Conservation (phyloP, 2,113 vertebrate species). For the Syngnathus typhle region DNA sequence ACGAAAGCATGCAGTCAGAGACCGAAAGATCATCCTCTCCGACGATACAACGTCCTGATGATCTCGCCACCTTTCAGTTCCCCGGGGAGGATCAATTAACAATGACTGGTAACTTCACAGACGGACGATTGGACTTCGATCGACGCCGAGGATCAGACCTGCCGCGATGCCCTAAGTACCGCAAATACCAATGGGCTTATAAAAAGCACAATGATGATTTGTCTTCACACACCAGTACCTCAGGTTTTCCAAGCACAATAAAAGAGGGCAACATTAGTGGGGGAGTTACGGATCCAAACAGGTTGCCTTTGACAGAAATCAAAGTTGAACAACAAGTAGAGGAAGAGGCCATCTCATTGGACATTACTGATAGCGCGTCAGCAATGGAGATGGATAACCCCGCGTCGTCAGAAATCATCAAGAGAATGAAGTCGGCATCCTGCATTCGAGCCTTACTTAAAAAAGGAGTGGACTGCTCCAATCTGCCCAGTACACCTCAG, state of each 20-base stretch:
- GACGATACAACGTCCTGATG: constrained; percentile 71
- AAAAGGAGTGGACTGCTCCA: constrained; percentile 78
- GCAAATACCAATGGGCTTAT: constrained; percentile 97
- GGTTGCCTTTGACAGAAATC: constrained; percentile 80
- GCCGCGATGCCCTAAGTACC: constrained; percentile 92
- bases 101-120: constrained; percentile 64
- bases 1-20: constrained; percentile 83
- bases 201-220: constrained; percentile 95
- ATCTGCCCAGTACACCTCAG: constrained; percentile 81
- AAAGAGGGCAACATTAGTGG: constrained; percentile 63
- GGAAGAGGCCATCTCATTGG: constrained; percentile 84
- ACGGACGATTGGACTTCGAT: constrained; percentile 77
- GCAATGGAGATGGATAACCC: constrained; percentile 87
- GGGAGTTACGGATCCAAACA: constrained; percentile 69
- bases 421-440: constrained; percentile 80
- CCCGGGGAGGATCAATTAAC: constrained; percentile 75
- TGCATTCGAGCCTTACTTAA: constrained; percentile 85
- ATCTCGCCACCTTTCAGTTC: constrained; percentile 70
- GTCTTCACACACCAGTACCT: constrained; percentile 94
- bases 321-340: constrained; percentile 85
- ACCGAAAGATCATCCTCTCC: constrained; percentile 76
- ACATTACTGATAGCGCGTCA: constrained; percentile 78
- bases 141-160: constrained; percentile 77
- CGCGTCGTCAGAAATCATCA: constrained; percentile 70
- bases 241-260: constrained; percentile 98